Evolutionary conservation across 1,140 invertebrate species (phyloP).

Genomic region (Pseudomyrmex cubaensis): DNA sequence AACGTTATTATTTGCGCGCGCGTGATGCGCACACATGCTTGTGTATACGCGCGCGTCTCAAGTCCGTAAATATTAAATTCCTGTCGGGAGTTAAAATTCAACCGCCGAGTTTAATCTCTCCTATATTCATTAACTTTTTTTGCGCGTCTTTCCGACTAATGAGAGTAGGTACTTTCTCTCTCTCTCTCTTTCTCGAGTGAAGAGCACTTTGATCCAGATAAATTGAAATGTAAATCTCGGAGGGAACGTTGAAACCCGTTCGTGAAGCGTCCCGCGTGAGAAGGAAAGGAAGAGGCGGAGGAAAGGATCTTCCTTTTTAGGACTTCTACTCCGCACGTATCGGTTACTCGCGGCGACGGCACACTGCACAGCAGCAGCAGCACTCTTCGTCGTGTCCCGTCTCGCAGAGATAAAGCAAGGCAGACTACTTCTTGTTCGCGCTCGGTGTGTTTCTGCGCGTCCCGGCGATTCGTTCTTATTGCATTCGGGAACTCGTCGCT

Average conservation of each 20-base stretch:
- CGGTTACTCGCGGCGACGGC: neutral
- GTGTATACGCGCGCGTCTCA: no score
- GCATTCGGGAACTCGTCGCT: conserved; percentile 65
- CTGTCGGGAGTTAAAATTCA: neutral
- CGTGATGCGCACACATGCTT: no score
- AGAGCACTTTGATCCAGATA: neutral
- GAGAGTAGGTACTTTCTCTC: neutral
- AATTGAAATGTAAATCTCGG: conserved; percentile 38
- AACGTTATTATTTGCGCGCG: no score
- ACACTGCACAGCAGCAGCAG: neutral
- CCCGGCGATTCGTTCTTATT: conserved; percentile 68
- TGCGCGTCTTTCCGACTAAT: conserved; percentile 1
- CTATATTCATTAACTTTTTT: conserved; percentile 24
- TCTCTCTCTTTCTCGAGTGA: no score
- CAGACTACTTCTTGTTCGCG: conserved; percentile 54
- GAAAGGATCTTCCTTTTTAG: neutral
- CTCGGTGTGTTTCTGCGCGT: conserved; percentile 38
- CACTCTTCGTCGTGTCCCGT: conserved; percentile 3
- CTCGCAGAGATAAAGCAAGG: conserved; percentile 52
- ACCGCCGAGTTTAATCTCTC: neutral
- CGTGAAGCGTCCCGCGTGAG: neutral
- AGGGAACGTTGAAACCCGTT: neutral
- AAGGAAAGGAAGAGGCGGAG: neutral
- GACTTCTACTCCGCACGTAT: conserved; percentile 22
- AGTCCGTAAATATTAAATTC: neutral